These are phyloP conservation scores for Laupala kohalensis DNA, from an alignment of 1,140 invertebrate genomes.

Conservation along the genomic window DNA sequence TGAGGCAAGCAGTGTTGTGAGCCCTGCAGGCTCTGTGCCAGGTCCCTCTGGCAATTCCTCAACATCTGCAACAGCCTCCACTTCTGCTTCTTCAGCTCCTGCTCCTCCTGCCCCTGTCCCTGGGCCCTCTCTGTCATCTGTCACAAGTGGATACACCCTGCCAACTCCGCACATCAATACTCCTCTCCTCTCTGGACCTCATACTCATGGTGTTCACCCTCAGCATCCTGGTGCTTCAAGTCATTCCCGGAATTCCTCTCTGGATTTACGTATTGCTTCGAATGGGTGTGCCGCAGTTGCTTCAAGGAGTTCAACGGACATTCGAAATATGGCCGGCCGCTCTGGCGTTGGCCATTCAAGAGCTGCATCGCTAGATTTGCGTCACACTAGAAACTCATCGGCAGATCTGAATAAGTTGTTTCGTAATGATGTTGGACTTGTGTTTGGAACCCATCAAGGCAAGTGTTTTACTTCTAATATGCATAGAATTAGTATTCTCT, in stretches of 20 bases:
- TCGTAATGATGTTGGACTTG: constrained; percentile 51
- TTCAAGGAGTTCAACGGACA: constrained; percentile 30
- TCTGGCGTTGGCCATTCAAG: constrained; percentile 51
- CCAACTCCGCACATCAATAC: neutral
- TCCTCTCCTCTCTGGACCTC: constrained; percentile 5
- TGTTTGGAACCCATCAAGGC: constrained; percentile 48
- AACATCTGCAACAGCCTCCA: constrained; percentile 3
- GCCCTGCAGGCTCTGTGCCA: neutral
- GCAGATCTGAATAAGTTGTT: constrained; percentile 64
- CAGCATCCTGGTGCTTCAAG: neutral
- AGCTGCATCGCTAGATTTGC: constrained; percentile 65
- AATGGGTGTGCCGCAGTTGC: constrained; percentile 27
- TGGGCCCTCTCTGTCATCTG: neutral
- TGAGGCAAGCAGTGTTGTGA: constrained; percentile 19
- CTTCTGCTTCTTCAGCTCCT: neutral
- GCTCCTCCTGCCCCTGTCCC: neutral
- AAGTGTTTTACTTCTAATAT: constrained; percentile 11
- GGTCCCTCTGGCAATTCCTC: constrained; percentile 13
- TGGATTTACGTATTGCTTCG: constrained; percentile 52
- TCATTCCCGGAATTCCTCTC: constrained; percentile 65
- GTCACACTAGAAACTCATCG: constrained; percentile 64
- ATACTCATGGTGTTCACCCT: constrained; percentile 17
- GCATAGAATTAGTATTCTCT: too few species aligned
- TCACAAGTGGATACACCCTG: neutral
- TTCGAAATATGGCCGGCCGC: constrained; percentile 16